phyloP scores from a whole-genome alignment of 2,888 invertebrate species.

The Oscheius sp. region DNA sequence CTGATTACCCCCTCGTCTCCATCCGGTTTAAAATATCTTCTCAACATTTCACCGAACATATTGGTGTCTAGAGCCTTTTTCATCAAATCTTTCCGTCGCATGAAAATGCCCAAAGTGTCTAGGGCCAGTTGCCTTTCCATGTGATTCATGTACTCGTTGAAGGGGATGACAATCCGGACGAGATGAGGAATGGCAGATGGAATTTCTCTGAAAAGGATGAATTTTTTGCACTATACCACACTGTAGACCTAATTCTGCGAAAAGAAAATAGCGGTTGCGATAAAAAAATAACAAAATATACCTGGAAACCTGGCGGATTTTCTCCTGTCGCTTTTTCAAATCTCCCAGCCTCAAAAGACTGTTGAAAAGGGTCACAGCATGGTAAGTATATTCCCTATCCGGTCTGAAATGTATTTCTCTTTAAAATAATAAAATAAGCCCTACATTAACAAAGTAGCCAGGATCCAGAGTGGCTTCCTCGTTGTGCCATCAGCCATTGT shows the following conservation, averaged over 20 bases:
- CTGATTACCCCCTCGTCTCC: constrained; percentile 3
- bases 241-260: too few species aligned
- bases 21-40: constrained; percentile 4
- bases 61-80: background rate
- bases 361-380: background rate
- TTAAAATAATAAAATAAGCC: background rate
- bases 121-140: constrained; percentile 14
- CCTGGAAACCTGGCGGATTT: background rate
- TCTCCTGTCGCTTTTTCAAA: background rate
- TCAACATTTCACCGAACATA: background rate
- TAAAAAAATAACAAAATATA: background rate
- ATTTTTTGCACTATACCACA: too few species aligned
- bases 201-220: background rate
- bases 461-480: too few species aligned
- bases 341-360: background rate
- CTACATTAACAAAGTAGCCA: too few species aligned
- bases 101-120: background rate
- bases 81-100: background rate
- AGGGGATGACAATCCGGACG: constrained; percentile 1
- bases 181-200: background rate
- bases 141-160: constrained; percentile 14
- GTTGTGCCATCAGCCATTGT: too few species aligned
- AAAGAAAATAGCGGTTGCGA: too few species aligned
- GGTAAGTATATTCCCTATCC: background rate
- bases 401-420: background rate